Percentiles rank a stretch among this genome's conserved stretches.
phyloP scores from a whole-genome alignment of 2,113 vertebrate genomes.

The Dunckerocampus dactyliophorus region DNA sequence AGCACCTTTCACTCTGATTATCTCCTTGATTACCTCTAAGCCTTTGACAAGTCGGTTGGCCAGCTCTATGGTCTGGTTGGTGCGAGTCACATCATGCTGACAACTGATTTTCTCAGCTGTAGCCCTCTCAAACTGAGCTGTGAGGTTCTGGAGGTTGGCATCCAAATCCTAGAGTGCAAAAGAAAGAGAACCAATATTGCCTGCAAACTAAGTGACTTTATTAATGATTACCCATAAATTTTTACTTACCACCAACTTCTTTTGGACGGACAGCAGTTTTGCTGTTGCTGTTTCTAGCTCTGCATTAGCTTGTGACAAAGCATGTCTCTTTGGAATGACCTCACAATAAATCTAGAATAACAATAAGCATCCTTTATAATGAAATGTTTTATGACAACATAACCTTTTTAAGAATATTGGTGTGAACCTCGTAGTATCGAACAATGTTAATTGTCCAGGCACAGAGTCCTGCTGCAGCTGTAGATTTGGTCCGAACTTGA shows the following conservation, averaged over 20 bases:
- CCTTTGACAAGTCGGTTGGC: conserved; percentile 76
- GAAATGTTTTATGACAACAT: not conserved
- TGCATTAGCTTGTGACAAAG: conserved; percentile 70
- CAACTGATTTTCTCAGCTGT: conserved; percentile 73
- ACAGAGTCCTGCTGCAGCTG: conserved; percentile 81
- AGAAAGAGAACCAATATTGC: conserved; percentile 8
- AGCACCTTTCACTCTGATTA: conserved; percentile 15
- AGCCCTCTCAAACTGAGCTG: conserved; percentile 74
- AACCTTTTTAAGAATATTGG: not conserved
- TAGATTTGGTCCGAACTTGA: conserved; percentile 78
- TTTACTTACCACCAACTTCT: conserved; percentile 74
- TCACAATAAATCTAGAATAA: conserved; percentile 76
- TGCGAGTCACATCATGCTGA: conserved; percentile 76
- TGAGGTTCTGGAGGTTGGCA: conserved; percentile 71
- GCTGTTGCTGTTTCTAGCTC: conserved; percentile 75
- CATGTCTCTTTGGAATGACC: conserved; percentile 75
- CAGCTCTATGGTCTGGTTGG: conserved; percentile 72
- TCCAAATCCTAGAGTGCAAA: conserved; percentile 73
- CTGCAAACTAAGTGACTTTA: conserved; percentile 7
- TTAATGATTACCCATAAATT: conserved; percentile 2
- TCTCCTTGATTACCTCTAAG: conserved; percentile 72
- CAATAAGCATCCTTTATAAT: not conserved
- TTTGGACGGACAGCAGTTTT: conserved; percentile 72
- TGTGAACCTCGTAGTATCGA: conserved; percentile 79
- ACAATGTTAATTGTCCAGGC: conserved; percentile 80